phyloP scores from a whole-genome alignment of 2,888 invertebrate species.

The Pelosia muscerda region DNA sequence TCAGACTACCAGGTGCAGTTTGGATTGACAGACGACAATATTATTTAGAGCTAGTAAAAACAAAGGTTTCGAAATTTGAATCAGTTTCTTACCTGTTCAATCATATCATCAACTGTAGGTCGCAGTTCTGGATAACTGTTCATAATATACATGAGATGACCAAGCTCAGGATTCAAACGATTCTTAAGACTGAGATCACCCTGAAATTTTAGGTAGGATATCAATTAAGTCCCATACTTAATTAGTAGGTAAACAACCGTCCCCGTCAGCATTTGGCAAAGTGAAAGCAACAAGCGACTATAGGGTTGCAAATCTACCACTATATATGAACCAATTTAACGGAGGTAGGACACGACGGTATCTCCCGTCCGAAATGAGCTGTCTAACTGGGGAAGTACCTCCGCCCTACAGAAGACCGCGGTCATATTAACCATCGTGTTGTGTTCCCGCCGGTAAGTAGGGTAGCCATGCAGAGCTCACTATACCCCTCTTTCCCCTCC shows the following conservation, averaged over 20 bases:
- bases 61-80: not conserved
- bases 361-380: too few species aligned
- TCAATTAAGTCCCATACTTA: not conserved
- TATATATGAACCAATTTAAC: too few species aligned
- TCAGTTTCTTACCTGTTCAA: conserved; percentile 63
- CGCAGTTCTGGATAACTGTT: conserved; percentile 72
- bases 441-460: too few species aligned
- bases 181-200: conserved; percentile 74
- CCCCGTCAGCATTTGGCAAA: not conserved
- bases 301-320: not conserved
- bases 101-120: conserved; percentile 69
- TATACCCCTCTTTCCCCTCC: too few species aligned
- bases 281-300: not conserved
- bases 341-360: too few species aligned
- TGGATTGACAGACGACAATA: not conserved
- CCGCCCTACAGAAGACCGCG: too few species aligned
- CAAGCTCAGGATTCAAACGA: conserved; percentile 77
- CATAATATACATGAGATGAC: conserved; percentile 79
- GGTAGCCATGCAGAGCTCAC: too few species aligned
- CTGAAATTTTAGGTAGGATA: conserved; percentile 56
- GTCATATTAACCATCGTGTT: too few species aligned
- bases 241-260: not conserved
- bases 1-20: not conserved
- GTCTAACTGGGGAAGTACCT: too few species aligned
- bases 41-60: not conserved